Conservation (phyloP, 2,113 vertebrate genomes). For the Paracanthobrama guichenoti region DNA sequence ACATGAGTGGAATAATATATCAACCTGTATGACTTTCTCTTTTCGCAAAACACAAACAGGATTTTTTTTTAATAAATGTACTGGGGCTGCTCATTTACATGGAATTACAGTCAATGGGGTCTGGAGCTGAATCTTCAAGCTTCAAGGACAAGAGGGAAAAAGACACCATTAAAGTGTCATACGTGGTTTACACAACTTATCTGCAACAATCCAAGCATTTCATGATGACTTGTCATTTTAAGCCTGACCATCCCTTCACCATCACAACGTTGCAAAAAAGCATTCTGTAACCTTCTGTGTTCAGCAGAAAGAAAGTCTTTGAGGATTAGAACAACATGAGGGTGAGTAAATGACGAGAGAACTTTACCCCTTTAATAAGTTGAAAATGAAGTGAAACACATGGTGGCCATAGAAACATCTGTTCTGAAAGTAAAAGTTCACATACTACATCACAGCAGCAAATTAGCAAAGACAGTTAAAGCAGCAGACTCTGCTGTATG, state of each 20-base stretch:
- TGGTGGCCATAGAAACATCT: background rate
- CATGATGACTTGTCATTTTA: background rate
- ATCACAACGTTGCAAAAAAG: background rate
- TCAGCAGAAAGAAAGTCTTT: background rate
- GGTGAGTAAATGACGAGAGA: background rate
- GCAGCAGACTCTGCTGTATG: background rate
- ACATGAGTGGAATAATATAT: background rate
- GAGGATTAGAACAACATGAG: background rate
- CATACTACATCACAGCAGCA: background rate
- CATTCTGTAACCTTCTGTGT: background rate
- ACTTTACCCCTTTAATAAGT: background rate
- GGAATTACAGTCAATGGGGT: background rate
- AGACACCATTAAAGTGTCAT: background rate
- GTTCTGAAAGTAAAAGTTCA: constrained; percentile 6
- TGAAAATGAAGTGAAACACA: background rate
- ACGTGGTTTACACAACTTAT: background rate
- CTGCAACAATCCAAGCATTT: background rate
- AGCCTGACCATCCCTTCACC: background rate
- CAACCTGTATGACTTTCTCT: background rate
- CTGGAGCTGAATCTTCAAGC: background rate
- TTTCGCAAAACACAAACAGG: background rate
- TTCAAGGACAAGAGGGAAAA: background rate
- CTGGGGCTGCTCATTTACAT: background rate
- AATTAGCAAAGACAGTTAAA: background rate
- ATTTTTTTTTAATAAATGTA: background rate